Evolutionary conservation across 2,888 invertebrate species (phyloP).

Genomic region (Diplolepis rosae): DNA sequence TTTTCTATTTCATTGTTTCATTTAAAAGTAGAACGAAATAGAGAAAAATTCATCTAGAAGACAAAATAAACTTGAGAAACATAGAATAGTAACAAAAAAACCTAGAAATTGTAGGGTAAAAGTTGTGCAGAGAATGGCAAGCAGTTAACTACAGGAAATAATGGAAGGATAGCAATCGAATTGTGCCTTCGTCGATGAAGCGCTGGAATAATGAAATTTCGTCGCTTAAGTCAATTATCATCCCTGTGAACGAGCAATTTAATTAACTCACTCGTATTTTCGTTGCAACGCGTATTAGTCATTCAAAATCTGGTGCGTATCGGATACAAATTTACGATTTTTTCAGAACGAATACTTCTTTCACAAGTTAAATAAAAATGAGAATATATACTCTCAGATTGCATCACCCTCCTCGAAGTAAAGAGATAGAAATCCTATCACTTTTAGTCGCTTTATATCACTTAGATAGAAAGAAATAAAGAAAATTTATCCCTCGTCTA

Average conservation of each 20-base stretch:
- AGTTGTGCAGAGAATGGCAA: conserved; percentile 30
- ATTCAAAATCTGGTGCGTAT: conserved; percentile 20
- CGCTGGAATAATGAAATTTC: conserved; percentile 46
- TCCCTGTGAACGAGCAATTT: conserved; percentile 43
- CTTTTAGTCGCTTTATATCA: too few species aligned
- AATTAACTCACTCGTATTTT: conserved; percentile 29
- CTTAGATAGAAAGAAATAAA: too few species aligned
- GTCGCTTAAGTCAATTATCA: conserved; percentile 55
- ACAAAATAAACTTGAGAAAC: background rate
- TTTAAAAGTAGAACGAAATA: background rate
- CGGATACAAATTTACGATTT: background rate
- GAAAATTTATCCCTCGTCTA: too few species aligned
- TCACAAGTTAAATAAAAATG: too few species aligned
- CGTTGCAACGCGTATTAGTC: conserved; percentile 1
- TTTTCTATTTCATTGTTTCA: background rate
- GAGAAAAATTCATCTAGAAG: background rate
- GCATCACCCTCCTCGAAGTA: too few species aligned
- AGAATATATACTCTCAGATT: too few species aligned
- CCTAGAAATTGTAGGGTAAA: background rate
- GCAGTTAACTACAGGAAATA: conserved; percentile 56
- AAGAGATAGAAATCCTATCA: too few species aligned
- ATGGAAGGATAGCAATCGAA: conserved; percentile 49
- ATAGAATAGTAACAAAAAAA: background rate
- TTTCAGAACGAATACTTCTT: too few species aligned
- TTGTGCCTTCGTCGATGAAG: conserved; percentile 39